phyloP scores from a whole-genome alignment of 2,888 invertebrate species.

The Dolomedes plantarius region DNA sequence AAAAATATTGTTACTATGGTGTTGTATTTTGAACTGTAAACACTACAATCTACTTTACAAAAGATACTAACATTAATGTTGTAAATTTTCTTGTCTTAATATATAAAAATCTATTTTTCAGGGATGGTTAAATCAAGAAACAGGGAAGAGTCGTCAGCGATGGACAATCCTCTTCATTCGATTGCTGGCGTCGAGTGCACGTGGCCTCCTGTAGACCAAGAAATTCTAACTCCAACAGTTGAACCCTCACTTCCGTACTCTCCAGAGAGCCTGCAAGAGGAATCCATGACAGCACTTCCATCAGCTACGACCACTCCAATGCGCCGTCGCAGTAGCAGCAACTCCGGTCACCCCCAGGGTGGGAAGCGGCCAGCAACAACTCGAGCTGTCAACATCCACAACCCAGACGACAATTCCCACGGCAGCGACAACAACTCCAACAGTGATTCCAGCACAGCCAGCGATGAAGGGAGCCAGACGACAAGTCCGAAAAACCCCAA shows the following conservation, averaged over 20 bases:
- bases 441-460: constrained; percentile 71
- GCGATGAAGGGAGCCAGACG: constrained; percentile 42
- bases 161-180: constrained; percentile 51
- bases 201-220: constrained; percentile 56
- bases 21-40: too few species aligned
- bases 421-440: constrained; percentile 65
- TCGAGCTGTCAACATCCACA: neutral
- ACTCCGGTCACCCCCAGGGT: constrained; percentile 6
- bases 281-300: constrained; percentile 23
- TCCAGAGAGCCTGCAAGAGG: constrained; percentile 43
- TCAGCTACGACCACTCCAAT: neutral
- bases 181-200: constrained; percentile 39
- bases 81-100: too few species aligned
- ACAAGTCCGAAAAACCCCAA: constrained; percentile 40
- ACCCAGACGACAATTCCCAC: constrained; percentile 45
- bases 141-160: constrained; percentile 44
- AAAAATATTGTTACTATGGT: too few species aligned
- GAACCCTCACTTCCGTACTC: constrained; percentile 58
- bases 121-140: constrained; percentile 70
- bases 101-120: too few species aligned
- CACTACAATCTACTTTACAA: too few species aligned
- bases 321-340: constrained; percentile 26
- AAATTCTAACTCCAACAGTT: constrained; percentile 42
- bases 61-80: too few species aligned
- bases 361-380: constrained; percentile 34